phyloP scores from a whole-genome alignment of 2,888 invertebrate species.

The Amiota mariae region DNA sequence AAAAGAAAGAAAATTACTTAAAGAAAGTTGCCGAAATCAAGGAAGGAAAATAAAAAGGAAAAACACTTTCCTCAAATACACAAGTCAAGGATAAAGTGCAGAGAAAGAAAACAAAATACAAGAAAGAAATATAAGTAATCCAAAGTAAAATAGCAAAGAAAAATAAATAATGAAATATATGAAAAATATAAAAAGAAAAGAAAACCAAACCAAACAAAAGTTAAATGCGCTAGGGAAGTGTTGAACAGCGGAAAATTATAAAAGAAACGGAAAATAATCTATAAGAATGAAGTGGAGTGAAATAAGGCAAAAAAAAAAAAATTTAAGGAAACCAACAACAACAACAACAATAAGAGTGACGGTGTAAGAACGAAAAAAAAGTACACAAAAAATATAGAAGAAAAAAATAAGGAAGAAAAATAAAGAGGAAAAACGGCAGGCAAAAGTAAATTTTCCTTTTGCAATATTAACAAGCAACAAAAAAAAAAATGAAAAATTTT shows the following conservation, averaged over 20 bases:
- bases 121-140: neutral
- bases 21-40: constrained; percentile 2
- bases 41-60: constrained; percentile 1
- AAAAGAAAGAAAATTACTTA: constrained; percentile 3
- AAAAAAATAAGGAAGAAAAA: neutral
- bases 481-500: neutral
- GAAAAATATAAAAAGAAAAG: too few relatives aligned
- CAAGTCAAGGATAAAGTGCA: neutral
- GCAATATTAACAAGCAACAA: neutral
- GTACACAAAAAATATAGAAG: too few relatives aligned
- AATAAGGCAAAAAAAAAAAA: neutral
- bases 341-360: neutral
- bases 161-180: too few relatives aligned
- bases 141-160: too few relatives aligned
- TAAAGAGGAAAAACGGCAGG: neutral
- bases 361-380: too few relatives aligned
- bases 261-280: constrained; percentile 5
- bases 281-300: constrained; percentile 18
- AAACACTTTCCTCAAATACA: constrained; percentile 35
- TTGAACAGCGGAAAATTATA: neutral
- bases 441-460: neutral
- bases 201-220: neutral
- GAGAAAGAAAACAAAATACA: neutral
- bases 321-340: neutral
- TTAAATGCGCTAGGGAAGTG: neutral